These are phyloP conservation scores for Chelonia mydas DNA, from an alignment of 2,797 vertebrate species.

Conservation along the genomic window DNA sequence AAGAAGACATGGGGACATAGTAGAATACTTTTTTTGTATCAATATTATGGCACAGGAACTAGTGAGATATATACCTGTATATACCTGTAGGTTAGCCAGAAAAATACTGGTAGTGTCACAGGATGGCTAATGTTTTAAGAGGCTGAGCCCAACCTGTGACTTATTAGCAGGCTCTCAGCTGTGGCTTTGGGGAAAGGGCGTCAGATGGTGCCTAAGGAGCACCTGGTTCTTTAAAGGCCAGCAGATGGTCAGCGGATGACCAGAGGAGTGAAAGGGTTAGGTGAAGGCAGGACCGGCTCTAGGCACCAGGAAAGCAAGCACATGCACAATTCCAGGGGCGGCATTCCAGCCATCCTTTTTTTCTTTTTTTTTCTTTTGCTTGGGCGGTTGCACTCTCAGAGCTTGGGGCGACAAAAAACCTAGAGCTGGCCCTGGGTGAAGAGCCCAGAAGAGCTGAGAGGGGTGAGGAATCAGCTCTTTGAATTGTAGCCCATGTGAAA, in stretches of 20 bases:
- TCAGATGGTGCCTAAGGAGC: neutral
- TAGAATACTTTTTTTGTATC: neutral
- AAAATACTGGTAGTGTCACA: neutral
- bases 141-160: neutral
- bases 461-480: neutral
- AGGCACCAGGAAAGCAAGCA: no score
- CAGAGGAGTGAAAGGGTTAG: neutral
- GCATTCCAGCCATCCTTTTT: no score
- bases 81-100: neutral
- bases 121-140: neutral
- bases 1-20: neutral
- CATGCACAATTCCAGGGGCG: no score
- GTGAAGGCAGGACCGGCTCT: neutral
- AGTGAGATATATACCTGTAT: neutral
- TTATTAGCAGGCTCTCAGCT: neutral
- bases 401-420: no score
- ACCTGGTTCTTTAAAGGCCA: neutral
- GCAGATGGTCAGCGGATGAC: neutral
- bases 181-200: neutral
- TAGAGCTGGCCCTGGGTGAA: no score
- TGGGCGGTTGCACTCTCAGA: no score
- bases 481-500: neutral
- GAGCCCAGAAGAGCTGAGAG: neutral
- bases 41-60: neutral
- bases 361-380: no score